Conservation (phyloP, 2,797 vertebrate genomes). For the Lepus townsendii region DNA sequence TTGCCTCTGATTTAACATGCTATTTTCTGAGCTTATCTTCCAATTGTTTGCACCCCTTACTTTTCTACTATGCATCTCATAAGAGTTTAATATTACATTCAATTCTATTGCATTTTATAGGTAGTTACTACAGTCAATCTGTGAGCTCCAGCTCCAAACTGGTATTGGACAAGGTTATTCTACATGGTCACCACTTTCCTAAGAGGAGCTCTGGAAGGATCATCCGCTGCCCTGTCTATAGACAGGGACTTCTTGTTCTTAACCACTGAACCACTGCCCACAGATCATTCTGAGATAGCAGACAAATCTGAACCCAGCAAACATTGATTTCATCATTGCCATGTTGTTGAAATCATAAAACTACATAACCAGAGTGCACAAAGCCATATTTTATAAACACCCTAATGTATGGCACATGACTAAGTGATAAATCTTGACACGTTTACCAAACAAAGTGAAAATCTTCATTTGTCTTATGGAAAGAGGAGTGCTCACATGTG, state of each 20-base stretch:
- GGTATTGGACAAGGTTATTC: not conserved
- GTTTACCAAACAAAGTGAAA: conserved; percentile 92
- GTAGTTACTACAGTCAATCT: not conserved
- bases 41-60: not conserved
- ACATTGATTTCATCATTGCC: conserved; percentile 69
- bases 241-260: not conserved
- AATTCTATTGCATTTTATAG: not conserved
- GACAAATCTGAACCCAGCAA: conserved; percentile 74
- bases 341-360: conserved; percentile 88
- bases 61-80: not conserved
- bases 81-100: not conserved
- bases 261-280: not conserved
- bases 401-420: conserved; percentile 88
- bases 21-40: not conserved
- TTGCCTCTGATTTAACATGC: not conserved
- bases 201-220: not conserved
- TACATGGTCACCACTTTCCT: not conserved
- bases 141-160: not conserved
- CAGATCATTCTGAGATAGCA: conserved; percentile 54
- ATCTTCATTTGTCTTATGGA: conserved; percentile 89
- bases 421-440: conserved; percentile 90
- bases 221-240: rapidly evolving
- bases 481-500: conserved; percentile 91
- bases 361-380: conserved; percentile 85
- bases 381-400: conserved; percentile 90